phyloP scores from a whole-genome alignment of 2,797 vertebrate species.

The Neosalanx taihuensis region DNA sequence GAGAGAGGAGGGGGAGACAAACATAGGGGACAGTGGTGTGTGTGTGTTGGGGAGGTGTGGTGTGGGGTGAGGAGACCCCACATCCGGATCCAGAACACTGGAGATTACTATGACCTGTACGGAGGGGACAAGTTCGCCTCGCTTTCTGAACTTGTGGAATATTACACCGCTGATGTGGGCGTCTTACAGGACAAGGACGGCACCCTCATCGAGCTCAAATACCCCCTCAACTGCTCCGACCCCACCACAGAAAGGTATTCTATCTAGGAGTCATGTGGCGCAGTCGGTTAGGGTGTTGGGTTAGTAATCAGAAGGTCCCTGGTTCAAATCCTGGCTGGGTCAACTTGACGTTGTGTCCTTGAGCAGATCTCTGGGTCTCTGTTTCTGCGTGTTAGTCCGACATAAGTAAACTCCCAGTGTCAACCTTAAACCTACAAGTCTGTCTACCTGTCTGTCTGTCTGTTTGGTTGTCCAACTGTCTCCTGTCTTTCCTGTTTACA shows the following conservation, averaged over 20 bases:
- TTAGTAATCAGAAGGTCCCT: too few species aligned
- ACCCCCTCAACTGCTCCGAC: slow-evolving; percentile 91
- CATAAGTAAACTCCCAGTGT: too few species aligned
- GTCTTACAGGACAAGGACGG: slow-evolving; percentile 92
- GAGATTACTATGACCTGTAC: slow-evolving; percentile 95
- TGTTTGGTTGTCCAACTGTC: not conserved
- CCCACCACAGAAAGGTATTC: slow-evolving; percentile 91
- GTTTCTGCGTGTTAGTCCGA: not conserved
- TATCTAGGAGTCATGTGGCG: too few species aligned
- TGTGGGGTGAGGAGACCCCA: slow-evolving; percentile 66
- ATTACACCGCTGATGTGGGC: slow-evolving; percentile 89
- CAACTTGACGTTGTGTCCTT: too few species aligned
- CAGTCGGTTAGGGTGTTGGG: too few species aligned
- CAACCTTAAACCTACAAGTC: not conserved
- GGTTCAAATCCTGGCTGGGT: too few species aligned
- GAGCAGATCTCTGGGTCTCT: not conserved
- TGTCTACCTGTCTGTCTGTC: not conserved
- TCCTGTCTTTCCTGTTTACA: not conserved
- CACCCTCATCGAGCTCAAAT: slow-evolving; percentile 88
- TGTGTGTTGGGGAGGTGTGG: slow-evolving; percentile 7
- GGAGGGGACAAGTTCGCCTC: slow-evolving; percentile 98
- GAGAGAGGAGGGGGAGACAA: slow-evolving; percentile 23
- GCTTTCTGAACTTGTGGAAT: slow-evolving; percentile 91
- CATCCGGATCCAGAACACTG: slow-evolving; percentile 97
- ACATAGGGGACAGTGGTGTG: not conserved